A percentile compares a stretch with the other conserved stretches of the same genome.
Evolutionary conservation across 1,140 invertebrate species (phyloP).

Genomic region (Leptinotarsa texana): DNA sequence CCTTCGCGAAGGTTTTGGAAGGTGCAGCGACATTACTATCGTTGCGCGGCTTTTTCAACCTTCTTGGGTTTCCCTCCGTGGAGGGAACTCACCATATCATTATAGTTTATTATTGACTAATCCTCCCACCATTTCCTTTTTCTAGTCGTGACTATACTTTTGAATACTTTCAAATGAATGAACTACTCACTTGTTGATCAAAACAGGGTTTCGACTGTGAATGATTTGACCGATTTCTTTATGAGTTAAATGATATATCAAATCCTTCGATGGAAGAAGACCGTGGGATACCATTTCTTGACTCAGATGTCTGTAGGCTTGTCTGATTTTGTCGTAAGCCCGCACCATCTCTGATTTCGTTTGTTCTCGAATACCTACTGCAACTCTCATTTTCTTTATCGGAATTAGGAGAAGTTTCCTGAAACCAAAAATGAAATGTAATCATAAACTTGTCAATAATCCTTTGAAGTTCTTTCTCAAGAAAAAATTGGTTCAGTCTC

Average conservation of each 20-base stretch:
- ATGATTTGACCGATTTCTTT: conserved; percentile 68
- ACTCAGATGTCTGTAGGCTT: conserved; percentile 64
- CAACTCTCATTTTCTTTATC: conserved; percentile 63
- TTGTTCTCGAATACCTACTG: conserved; percentile 67
- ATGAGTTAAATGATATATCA: conserved; percentile 73
- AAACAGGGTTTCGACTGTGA: conserved; percentile 58
- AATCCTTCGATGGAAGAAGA: conserved; percentile 65
- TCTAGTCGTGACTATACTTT: no score
- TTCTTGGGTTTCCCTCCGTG: no score
- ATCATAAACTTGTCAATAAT: background rate
- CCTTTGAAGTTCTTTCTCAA: background rate
- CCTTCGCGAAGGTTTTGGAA: no score
- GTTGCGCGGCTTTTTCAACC: no score
- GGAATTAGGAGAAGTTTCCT: conserved; percentile 60
- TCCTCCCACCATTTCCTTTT: no score
- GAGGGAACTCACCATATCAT: no score
- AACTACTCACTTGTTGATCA: conserved; percentile 67
- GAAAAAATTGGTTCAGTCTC: no score
- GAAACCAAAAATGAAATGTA: conserved; percentile 37
- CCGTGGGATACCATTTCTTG: conserved; percentile 64
- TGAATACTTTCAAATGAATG: no score
- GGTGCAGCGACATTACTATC: no score
- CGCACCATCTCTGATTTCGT: conserved; percentile 69
- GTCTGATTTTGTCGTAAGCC: conserved; percentile 64
- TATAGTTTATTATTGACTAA: no score